Evolutionary conservation across 2,888 invertebrate species (phyloP), one percentile per base, ranked within the genome.

Genomic region (Macrophya annulata): DNA sequence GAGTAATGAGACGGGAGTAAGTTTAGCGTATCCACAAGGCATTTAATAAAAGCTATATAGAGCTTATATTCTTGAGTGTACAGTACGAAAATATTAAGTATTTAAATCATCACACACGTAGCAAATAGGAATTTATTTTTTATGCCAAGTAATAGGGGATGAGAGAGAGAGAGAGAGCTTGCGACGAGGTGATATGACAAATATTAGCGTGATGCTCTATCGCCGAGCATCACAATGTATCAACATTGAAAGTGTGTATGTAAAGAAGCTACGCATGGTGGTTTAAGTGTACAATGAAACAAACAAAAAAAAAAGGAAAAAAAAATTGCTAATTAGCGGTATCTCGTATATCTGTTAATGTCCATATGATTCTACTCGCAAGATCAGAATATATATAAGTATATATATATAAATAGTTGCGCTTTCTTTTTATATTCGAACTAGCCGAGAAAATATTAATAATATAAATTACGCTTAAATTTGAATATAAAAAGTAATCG

Each of bases 91-190:
- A 84, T 79, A 62, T 43, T 43, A 81, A 81, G 37, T 62, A 71
- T 48, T 37, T 81, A 74, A 82, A 85, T 83, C 72, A 86, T 86
- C 65, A 68, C 76, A 85, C 51, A 85, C 83, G 87, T 91, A 90
- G 90, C 89, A 90, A 85, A 90, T 92, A 92, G 90, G 88, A 91
- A 90, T 92, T 93, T 93, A 93, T 93, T 93, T 93, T 93, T 93
- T 93, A 93, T 91, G 92, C 90, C 89, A 87, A 91, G 89, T 85
- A 89, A 89, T 88, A 89, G 87, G 31, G 87, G 88, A 3, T 2
- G 31, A 89, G 72, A 45, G 45, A 74, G 72, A 21, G 31, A 31
- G 31, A 89, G 72, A 45, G 45, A 74, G 72, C 45, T 74, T 89
- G 89, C 89, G 85, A 86, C 88, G 87, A 88, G 87, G 89, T 89